These are phyloP conservation scores for Mormyrops attenuatus DNA, from an alignment of 2,797 vertebrate genomes.

Conservation along the genomic window DNA sequence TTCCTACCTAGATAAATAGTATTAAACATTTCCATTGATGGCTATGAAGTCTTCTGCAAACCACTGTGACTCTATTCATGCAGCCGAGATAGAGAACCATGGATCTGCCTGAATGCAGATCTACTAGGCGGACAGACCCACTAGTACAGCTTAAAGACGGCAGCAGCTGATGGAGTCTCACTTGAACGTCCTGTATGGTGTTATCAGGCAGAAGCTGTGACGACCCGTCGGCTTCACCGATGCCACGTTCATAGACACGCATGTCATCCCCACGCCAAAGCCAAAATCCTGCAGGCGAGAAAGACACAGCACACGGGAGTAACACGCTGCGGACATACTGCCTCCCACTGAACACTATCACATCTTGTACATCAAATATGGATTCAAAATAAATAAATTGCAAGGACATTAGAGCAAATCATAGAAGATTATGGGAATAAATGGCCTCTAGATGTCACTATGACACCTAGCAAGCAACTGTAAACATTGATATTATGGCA, in stretches of 20 bases:
- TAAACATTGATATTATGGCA: neutral
- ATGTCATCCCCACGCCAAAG: conserved; percentile 58
- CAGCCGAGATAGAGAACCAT: neutral
- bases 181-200: conserved; percentile 62
- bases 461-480: neutral
- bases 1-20: neutral
- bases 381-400: neutral
- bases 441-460: neutral
- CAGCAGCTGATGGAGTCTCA: conserved; percentile 23
- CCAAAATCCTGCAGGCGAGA: conserved; percentile 42
- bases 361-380: neutral
- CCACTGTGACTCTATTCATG: neutral
- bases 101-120: neutral
- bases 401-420: neutral
- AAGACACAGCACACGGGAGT: neutral
- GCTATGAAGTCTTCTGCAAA: neutral
- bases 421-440: neutral
- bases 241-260: conserved; percentile 59
- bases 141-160: neutral
- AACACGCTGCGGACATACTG: neutral
- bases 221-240: conserved; percentile 49
- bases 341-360: neutral
- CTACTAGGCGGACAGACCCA: neutral
- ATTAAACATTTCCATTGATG: neutral
- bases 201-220: conserved; percentile 57